Conservation (phyloP, 2,888 invertebrate genomes). For the Acronicta psi region DNA sequence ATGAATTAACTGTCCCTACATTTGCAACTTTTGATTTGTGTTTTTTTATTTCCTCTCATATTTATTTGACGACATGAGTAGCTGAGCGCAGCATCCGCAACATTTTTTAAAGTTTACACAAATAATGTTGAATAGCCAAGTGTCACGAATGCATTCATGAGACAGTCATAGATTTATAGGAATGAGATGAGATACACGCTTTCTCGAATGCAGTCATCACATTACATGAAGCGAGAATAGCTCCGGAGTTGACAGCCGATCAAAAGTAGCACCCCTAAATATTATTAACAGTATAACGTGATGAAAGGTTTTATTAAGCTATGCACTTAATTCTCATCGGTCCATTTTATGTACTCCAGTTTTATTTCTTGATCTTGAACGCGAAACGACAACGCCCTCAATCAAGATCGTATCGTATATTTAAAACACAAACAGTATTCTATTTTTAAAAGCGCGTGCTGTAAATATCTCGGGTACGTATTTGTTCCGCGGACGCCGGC, state of each 20-base stretch:
- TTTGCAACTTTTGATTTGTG: too few relatives aligned
- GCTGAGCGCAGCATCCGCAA: too few relatives aligned
- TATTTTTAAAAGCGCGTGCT: slow-evolving; percentile 33
- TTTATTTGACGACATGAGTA: too few relatives aligned
- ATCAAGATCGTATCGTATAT: slow-evolving; percentile 24
- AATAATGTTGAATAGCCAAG: too few relatives aligned
- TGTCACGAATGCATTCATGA: too few relatives aligned
- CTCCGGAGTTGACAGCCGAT: slow-evolving; percentile 14
- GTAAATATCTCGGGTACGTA: slow-evolving; percentile 42
- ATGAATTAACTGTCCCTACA: too few relatives aligned
- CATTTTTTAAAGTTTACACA: too few relatives aligned
- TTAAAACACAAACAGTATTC: slow-evolving; percentile 40
- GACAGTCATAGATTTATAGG: neutral
- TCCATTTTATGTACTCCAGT: neutral
- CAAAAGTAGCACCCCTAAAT: slow-evolving; percentile 2
- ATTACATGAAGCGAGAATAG: slow-evolving; percentile 9
- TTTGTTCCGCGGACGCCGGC: slow-evolving; percentile 24
- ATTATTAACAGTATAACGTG: slow-evolving; percentile 6
- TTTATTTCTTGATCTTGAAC: slow-evolving; percentile 1
- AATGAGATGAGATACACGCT: neutral
- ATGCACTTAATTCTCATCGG: neutral
- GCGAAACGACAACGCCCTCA: slow-evolving; percentile 2
- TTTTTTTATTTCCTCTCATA: too few relatives aligned
- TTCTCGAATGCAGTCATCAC: slow-evolving; percentile 6
- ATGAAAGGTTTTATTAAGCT: neutral